Conservation (phyloP, 2,888 invertebrate genomes). For the Deroplatys truncata region DNA sequence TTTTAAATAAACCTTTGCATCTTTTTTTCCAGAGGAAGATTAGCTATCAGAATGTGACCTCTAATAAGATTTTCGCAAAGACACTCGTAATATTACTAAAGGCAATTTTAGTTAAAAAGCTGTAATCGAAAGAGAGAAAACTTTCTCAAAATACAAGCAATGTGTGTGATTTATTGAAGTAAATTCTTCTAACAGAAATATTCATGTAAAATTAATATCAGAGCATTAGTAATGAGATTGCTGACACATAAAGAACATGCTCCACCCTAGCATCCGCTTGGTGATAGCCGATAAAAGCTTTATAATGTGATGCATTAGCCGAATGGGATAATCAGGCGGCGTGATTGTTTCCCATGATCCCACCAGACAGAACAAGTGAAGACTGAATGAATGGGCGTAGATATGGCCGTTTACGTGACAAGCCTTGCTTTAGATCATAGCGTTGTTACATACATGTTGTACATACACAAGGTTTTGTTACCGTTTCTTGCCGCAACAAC, state of each 20-base stretch:
- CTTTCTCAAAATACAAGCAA: no score
- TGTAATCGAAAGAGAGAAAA: no score
- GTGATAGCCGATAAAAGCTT: not conserved
- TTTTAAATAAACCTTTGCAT: no score
- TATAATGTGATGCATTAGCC: not conserved
- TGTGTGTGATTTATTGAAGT: not conserved
- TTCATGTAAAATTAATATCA: not conserved
- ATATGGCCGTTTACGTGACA: not conserved
- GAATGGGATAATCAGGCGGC: not conserved
- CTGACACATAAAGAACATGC: not conserved
- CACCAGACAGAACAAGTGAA: not conserved
- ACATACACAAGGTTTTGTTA: not conserved
- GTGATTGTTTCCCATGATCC: not conserved
- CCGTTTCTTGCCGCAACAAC: not conserved
- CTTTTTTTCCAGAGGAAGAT: no score
- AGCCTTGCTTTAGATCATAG: not conserved
- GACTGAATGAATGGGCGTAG: not conserved
- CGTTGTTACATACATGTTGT: not conserved
- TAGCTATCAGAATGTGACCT: no score
- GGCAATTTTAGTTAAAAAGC: no score
- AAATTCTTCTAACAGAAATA: not conserved
- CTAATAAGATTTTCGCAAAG: no score
- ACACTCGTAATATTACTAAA: no score
- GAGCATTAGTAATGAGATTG: no score
- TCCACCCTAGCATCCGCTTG: not conserved